Base-by-base conservation (phyloP, 2,113 vertebrate genomes). In the Pterophyllum scalare region DNA sequence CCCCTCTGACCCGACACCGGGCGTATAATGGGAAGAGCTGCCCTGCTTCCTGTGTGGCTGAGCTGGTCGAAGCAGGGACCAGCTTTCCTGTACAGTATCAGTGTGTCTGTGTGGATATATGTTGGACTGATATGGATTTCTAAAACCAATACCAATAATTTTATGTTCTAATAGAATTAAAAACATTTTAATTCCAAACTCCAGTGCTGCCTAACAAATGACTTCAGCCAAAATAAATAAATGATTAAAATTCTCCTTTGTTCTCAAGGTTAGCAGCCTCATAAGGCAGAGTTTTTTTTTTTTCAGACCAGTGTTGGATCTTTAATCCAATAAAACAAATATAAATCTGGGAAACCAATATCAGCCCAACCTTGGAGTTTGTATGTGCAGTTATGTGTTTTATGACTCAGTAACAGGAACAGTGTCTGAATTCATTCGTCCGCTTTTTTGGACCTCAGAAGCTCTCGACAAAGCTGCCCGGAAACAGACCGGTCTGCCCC, bases 381-480 rank as follows among this genome's bases (percentile, higher is more conserved):
- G 77, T 86, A 10, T 82, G 62, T 64, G n/a, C 58, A 24, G n/a
- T 38, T 82, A 46, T 84, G 67, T 82, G 43, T 75, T 77, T 64
- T 81, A 75, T 49, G 79, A 87, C 82, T 88, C 79, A 88, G 77
- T 79, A 64, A 82, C 70, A 78, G 84, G 74, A 74, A 59, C 52
- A 65, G 60, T 78, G 79, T 77, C 70, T 61, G 77, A 8, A 22
- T 84, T 49, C 49, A 52, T 65, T 59, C n/a, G 57, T 84, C 72
- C 52, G 19, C 77, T 81, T 74, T 74, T 70, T 70, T 82, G 52
- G 28, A 59, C 64, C 90, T 99, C 95, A 99, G 95, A 99, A 99
- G 92, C 96, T 98, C 94, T 99, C 98, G 0, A 99, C 98, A 22
- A 99, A 99, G 96, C 98, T 99, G 80, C 98, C 98, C 0, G 98